Evolutionary conservation across 2,888 invertebrate species (phyloP).

Genomic region (Ichneumoninae sp.): DNA sequence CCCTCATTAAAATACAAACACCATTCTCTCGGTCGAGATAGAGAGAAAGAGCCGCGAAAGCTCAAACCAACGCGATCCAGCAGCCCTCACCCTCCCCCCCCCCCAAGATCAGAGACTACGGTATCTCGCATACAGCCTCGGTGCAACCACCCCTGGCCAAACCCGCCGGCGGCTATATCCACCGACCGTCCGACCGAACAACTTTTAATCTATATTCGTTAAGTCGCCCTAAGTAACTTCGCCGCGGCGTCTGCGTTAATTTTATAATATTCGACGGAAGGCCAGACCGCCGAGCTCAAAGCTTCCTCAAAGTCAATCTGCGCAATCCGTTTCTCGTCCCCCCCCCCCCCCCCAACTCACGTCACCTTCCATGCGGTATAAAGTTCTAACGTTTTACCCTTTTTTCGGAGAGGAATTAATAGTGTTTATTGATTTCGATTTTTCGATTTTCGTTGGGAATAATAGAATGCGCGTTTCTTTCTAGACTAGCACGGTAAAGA

Average conservation of each 20-base stretch:
- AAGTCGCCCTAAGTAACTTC: constrained; percentile 81
- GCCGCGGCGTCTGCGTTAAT: constrained; percentile 77
- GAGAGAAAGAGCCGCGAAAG: constrained; percentile 52
- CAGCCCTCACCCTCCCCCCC: constrained; percentile 61
- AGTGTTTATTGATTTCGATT: background rate
- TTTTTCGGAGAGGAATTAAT: background rate
- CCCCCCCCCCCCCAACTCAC: background rate
- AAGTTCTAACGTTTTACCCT: background rate
- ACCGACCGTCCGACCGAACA: constrained; percentile 73
- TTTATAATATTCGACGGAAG: constrained; percentile 75
- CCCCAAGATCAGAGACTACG: constrained; percentile 52
- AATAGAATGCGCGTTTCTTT: too few relatives aligned
- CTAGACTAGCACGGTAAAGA: too few relatives aligned
- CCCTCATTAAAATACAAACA: constrained; percentile 84
- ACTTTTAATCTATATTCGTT: constrained; percentile 84
- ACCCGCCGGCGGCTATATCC: constrained; percentile 49
- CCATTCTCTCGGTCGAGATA: constrained; percentile 76
- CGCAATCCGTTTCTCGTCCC: constrained; percentile 46
- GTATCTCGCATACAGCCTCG: constrained; percentile 4
- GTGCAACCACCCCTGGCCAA: constrained; percentile 28
- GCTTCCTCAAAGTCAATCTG: constrained; percentile 53
- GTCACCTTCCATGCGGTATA: background rate
- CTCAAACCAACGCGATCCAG: constrained; percentile 63
- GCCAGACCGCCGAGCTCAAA: constrained; percentile 16
- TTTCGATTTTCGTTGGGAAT: too few relatives aligned